A percentile compares a stretch with the other conserved stretches of the same genome.
Evolutionary conservation across 2,888 invertebrate genomes (phyloP).

Genomic region (Parascotia fuliginaria): DNA sequence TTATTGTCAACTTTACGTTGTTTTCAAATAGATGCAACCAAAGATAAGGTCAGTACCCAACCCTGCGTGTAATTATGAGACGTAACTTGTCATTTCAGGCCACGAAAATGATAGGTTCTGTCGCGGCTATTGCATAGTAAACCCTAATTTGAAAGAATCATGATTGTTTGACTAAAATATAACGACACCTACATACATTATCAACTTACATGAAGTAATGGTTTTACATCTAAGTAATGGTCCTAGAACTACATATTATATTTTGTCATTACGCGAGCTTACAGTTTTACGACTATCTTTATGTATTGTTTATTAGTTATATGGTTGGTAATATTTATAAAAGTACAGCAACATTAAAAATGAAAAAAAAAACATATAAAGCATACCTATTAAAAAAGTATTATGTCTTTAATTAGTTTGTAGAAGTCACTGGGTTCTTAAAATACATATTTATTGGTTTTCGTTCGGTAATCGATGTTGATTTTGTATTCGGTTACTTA

Average conservation of each 20-base stretch:
- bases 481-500: conserved; percentile 15
- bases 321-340: no score
- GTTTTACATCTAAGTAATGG: conserved; percentile 3
- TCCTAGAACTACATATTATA: background rate
- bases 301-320: no score
- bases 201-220: background rate
- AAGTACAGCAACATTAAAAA: no score
- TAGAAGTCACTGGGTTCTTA: background rate
- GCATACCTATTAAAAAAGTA: no score
- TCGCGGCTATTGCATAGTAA: conserved; percentile 48
- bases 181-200: conserved; percentile 10
- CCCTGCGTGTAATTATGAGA: conserved; percentile 62
- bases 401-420: background rate
- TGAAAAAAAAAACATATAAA: no score
- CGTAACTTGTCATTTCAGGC: conserved; percentile 72
- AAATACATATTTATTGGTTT: background rate
- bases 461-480: conserved; percentile 17
- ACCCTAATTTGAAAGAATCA: conserved; percentile 48
- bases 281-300: background rate
- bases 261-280: background rate
- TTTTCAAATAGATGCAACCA: conserved; percentile 56
- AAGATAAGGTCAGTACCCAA: conserved; percentile 60
- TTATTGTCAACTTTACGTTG: conserved; percentile 44
- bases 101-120: conserved; percentile 68
- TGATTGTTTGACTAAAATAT: conserved; percentile 44